Conservation (phyloP, 2,797 vertebrate species). For the Halcyon badia region DNA sequence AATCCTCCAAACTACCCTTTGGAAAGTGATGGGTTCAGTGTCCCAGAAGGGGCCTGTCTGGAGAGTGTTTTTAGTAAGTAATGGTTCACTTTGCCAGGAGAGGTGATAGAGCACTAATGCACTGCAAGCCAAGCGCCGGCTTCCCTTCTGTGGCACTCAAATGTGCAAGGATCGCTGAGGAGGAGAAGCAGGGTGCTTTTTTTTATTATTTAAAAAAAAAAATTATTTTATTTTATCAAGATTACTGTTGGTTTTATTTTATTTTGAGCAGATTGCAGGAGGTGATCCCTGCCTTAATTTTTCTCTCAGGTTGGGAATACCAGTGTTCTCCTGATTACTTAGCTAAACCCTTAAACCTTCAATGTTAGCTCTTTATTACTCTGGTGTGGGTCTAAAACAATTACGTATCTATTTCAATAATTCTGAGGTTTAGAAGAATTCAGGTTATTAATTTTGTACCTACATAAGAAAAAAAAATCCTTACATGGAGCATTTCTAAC, state of each 20-base stretch:
- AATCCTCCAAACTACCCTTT: constrained; percentile 39
- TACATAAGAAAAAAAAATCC: background rate
- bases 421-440: background rate
- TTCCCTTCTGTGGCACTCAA: background rate
- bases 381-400: background rate
- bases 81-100: background rate
- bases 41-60: background rate
- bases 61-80: constrained; percentile 36
- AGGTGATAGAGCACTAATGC: constrained; percentile 55
- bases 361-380: background rate
- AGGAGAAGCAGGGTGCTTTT: background rate
- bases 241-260: background rate
- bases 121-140: background rate
- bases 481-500: background rate
- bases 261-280: background rate
- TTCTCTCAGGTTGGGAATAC: background rate
- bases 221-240: background rate
- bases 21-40: background rate
- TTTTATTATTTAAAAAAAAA: too few relatives aligned
- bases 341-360: background rate
- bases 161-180: background rate
- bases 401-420: background rate
- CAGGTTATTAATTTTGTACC: background rate
- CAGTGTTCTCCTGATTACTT: background rate
- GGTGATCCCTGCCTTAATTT: background rate